A percentile compares a stretch with the other conserved stretches of the same genome.
These are phyloP conservation scores for Anolis carolinensis DNA, from an alignment of 2,113 vertebrate genomes.

Conservation along the genomic window DNA sequence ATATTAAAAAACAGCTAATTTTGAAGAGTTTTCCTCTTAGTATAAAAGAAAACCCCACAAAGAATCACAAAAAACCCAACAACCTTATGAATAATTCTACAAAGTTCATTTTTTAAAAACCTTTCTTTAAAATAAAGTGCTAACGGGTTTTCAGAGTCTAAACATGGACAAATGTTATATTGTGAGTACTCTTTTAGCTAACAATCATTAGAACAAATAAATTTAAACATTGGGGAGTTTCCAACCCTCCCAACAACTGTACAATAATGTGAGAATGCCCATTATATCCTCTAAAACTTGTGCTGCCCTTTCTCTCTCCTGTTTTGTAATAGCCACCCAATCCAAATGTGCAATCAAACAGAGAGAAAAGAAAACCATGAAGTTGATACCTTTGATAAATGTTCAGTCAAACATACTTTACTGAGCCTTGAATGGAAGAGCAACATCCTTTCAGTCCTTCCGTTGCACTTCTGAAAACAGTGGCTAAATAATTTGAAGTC, in stretches of 20 bases:
- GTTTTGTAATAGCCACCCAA: background rate
- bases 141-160: background rate
- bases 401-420: conserved; percentile 5
- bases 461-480: background rate
- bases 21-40: background rate
- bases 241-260: background rate
- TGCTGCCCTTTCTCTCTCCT: background rate
- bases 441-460: background rate
- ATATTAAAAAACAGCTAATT: background rate
- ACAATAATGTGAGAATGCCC: background rate
- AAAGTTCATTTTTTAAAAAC: background rate
- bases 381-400: rapidly evolving
- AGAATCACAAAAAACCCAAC: background rate
- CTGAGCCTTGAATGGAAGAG: rapidly evolving
- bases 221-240: background rate
- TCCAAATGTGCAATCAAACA: background rate
- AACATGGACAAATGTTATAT: background rate
- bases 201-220: background rate
- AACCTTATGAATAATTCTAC: background rate
- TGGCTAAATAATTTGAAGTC: background rate
- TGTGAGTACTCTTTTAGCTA: background rate
- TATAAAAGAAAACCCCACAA: background rate
- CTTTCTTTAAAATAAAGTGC: background rate
- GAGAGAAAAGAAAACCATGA: background rate
- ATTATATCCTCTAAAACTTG: background rate